Conservation (phyloP, 2,888 invertebrate genomes). For the Drosophila quasianomalipes region DNA sequence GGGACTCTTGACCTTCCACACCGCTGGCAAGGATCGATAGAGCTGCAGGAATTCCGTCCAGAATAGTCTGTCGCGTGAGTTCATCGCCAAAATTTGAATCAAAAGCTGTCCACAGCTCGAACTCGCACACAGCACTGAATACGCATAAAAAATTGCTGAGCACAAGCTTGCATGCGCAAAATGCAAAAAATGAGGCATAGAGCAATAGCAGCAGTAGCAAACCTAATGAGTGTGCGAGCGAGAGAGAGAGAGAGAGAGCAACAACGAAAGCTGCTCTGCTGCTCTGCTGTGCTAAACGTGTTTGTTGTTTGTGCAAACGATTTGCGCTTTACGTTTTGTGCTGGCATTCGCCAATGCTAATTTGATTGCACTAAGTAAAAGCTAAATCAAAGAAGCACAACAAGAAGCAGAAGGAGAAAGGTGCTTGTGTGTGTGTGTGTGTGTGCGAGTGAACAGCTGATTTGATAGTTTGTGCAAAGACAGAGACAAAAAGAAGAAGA, state of each 20-base stretch:
- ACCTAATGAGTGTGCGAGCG: slow-evolving; percentile 21
- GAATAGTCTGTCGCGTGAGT: slow-evolving; percentile 55
- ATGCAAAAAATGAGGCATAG: slow-evolving; percentile 27
- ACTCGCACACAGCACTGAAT: slow-evolving; percentile 41
- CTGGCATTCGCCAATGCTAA: slow-evolving; percentile 25
- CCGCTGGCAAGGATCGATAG: slow-evolving; percentile 60
- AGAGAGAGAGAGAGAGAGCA: slow-evolving; percentile 15
- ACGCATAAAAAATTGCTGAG: slow-evolving; percentile 28
- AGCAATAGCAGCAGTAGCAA: neutral
- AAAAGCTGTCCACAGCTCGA: slow-evolving; percentile 33
- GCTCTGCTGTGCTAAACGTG: neutral
- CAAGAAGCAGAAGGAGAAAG: slow-evolving; percentile 3
- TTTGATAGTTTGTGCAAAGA: neutral
- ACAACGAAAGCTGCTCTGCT: slow-evolving; percentile 1
- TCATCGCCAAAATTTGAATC: slow-evolving; percentile 28
- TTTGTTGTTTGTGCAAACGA: slow-evolving; percentile 45
- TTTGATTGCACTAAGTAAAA: slow-evolving; percentile 33
- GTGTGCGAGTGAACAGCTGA: no score
- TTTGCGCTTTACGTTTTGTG: slow-evolving; percentile 37
- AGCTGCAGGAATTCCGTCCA: slow-evolving; percentile 62
- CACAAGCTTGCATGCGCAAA: slow-evolving; percentile 69
- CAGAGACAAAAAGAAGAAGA: neutral
- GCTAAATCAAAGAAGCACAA: neutral
- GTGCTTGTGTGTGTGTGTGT: neutral
- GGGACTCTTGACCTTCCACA: slow-evolving; percentile 58